Percentiles rank a stretch among this genome's conserved stretches.
Conservation (phyloP, 2,797 vertebrate genomes). For the Tenualosa thibaudeaui region DNA sequence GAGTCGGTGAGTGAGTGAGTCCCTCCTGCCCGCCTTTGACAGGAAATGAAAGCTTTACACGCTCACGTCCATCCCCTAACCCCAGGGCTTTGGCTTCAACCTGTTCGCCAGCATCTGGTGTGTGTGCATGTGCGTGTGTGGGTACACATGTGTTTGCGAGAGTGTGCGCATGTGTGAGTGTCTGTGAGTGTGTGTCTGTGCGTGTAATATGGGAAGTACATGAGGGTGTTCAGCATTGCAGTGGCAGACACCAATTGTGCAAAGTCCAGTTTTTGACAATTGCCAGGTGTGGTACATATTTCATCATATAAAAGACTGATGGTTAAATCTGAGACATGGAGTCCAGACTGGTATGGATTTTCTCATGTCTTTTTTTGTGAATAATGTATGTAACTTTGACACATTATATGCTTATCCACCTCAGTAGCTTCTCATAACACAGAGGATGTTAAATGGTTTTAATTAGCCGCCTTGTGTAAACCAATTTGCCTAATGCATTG, state of each 20-base stretch:
- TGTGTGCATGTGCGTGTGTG: not conserved
- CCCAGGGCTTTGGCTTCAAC: conserved; percentile 66
- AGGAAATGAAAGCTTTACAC: conserved; percentile 72
- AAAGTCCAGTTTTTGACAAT: not conserved
- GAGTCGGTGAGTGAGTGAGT: conserved; percentile 61
- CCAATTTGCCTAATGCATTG: conserved; percentile 70
- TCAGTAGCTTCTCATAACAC: not conserved
- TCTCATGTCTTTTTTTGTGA: not conserved
- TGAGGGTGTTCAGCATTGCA: not conserved
- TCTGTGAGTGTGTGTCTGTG: not conserved
- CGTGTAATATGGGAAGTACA: not conserved
- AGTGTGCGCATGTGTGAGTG: not conserved
- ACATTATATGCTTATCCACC: not conserved
- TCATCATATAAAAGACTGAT: not conserved
- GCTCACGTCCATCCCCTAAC: conserved; percentile 81
- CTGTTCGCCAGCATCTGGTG: conserved; percentile 48
- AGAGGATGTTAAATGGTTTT: not conserved
- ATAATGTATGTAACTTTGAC: not conserved
- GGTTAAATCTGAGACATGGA: not conserved
- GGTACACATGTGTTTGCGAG: not conserved
- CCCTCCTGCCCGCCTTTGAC: conserved; percentile 72
- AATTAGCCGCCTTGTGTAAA: conserved; percentile 57
- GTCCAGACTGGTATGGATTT: not conserved
- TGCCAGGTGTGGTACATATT: conserved; percentile 2
- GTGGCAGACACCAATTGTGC: not conserved